Evolutionary conservation across 2,113 vertebrate genomes (phyloP).

Genomic region (Piprites chloris): DNA sequence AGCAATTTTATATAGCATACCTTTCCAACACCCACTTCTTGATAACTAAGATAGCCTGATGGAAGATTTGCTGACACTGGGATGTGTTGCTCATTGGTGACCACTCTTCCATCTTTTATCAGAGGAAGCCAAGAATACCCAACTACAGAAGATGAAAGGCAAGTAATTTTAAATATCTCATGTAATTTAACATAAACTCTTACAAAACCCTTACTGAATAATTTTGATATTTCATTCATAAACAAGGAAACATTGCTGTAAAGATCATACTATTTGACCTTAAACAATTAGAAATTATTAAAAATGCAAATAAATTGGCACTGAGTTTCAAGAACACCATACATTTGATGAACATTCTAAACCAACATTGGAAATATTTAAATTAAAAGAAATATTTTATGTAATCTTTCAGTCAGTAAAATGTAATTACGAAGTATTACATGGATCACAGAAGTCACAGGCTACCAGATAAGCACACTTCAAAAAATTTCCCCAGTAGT

Average conservation of each 20-base stretch:
- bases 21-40: conserved; percentile 85
- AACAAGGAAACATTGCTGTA: not conserved
- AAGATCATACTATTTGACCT: not conserved
- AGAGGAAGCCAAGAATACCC: conserved; percentile 96
- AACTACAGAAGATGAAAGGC: conserved; percentile 73
- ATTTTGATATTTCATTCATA: not conserved
- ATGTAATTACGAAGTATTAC: not conserved
- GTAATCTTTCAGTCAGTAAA: not conserved
- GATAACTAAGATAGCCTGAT: conserved; percentile 87
- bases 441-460: not conserved
- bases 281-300: not conserved
- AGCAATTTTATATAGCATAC: conserved; percentile 61
- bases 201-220: not conserved
- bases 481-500: not conserved
- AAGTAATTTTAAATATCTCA: not conserved
- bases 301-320: not conserved
- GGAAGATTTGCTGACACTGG: conserved; percentile 90
- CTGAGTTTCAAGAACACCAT: not conserved
- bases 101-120: conserved; percentile 91
- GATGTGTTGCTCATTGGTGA: conserved; percentile 88
- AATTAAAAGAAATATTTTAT: not conserved
- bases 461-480: not conserved
- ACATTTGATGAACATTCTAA: not conserved
- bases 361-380: not conserved
- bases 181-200: not conserved